phyloP scores from a whole-genome alignment of 2,113 vertebrate genomes.

The Corydoras sp. region DNA sequence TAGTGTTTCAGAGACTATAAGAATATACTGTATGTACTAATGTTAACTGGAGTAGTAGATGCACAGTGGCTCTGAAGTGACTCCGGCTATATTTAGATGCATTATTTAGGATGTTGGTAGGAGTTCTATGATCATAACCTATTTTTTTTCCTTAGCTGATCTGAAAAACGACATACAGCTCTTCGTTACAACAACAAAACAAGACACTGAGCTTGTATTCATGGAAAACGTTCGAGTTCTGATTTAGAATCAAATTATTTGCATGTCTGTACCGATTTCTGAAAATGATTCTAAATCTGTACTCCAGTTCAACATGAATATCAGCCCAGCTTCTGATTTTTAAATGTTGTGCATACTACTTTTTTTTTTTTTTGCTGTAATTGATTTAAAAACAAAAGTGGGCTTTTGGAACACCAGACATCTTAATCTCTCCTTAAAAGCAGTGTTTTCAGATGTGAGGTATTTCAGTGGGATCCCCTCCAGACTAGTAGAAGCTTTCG shows the following conservation, averaged over 20 bases:
- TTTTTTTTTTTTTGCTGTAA: not conserved
- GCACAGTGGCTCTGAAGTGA: not conserved
- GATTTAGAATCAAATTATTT: conserved; percentile 14
- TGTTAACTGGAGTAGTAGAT: conserved; percentile 5
- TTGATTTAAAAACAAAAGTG: conserved; percentile 1
- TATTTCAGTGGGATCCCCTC: conserved; percentile 2
- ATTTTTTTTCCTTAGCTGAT: too few relatives aligned
- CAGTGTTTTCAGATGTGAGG: conserved; percentile 1
- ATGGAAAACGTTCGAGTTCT: not conserved
- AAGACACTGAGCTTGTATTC: not conserved
- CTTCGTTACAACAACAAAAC: too few relatives aligned
- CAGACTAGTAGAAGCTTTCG: not conserved
- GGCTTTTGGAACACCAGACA: conserved; percentile 9
- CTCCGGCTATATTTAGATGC: too few relatives aligned
- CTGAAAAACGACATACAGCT: too few relatives aligned
- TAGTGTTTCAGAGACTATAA: not conserved
- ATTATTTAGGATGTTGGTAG: too few relatives aligned
- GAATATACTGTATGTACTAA: not conserved
- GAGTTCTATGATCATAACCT: too few relatives aligned
- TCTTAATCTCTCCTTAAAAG: conserved; percentile 9
- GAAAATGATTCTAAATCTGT: not conserved
- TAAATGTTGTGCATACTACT: not conserved
- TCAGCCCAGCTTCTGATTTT: conserved; percentile 5
- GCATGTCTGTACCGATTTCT: conserved; percentile 14
- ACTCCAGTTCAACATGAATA: conserved; percentile 8